Evolutionary conservation across 2,113 vertebrate genomes (phyloP), one percentile per base, ranked within the genome.

Genomic region (Gymnocephalus cernua): DNA sequence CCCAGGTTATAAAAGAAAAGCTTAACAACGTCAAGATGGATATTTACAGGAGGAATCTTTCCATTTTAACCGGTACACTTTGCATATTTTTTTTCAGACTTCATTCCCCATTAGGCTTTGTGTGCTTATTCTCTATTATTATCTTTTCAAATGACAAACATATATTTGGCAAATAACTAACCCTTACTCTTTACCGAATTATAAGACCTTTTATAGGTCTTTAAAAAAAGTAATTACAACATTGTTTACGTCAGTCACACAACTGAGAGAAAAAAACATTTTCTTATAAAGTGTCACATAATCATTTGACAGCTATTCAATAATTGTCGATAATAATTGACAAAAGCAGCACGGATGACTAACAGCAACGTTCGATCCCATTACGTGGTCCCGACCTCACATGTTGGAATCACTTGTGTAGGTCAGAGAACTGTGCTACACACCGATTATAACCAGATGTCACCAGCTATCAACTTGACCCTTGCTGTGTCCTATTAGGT

Each of bases 1-100:
- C 53, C 23, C 27, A 68, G 61, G 71, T 74, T 70, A 71, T 59
- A 68, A 77, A 66, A 47, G 29, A 62, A 59, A 54, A 65, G 35
- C 57, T 50, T 7, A 41, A 51, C 18, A 3, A 56, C 7, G 2
- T 41, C 5, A 32, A 61, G 19, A 57, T 3, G 2, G 4, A 23
- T 56, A 75, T 84, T 73, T 68, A 44, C 23, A 53, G 23, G 4
- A 56, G 54, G 19, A 63, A 41, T 25, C 23, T 69, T 74, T 69
- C 4, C 15, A n/a, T 45, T 56, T 50, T n/a, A 15, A 57, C 14
- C 25, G 38, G n/a, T 27, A 14, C 11, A 38, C 14, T 68, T 48
- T 38, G 21, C 51, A 23, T 56, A 41, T 48, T 66, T 45, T 78
- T 61, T 59, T 14, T 25, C 21, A 21, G 9, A 19, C n/a, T 58